phyloP scores from a whole-genome alignment of 1,140 invertebrate species.

The Oreohelix idahoensis region DNA sequence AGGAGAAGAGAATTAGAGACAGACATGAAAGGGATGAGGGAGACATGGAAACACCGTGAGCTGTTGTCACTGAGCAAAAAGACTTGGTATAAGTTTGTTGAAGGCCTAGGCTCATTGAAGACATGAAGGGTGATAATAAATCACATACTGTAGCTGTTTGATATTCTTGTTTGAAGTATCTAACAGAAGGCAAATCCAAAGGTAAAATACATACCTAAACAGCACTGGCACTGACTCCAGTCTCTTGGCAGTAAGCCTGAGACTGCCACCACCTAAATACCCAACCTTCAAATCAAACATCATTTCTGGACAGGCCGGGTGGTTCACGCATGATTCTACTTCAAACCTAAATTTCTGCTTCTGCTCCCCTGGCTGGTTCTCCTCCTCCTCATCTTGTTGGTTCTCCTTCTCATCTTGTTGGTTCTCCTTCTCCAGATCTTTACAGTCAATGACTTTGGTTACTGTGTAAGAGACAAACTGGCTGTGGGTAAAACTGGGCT shows the following conservation, averaged over 20 bases:
- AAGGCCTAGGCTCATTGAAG: too few relatives aligned
- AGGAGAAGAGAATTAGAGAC: too few relatives aligned
- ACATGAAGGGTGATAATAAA: too few relatives aligned
- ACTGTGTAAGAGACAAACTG: conserved; percentile 23
- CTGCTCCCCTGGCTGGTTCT: background rate
- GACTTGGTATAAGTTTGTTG: too few relatives aligned
- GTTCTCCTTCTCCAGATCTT: background rate
- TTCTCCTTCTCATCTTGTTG: background rate
- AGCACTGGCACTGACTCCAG: background rate
- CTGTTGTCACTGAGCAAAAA: too few relatives aligned
- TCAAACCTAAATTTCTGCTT: conserved; percentile 5
- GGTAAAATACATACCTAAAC: conserved; percentile 24
- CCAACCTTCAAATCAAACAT: background rate
- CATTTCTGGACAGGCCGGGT: conserved; percentile 19
- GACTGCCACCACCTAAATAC: conserved; percentile 17
- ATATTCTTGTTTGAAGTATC: too few relatives aligned
- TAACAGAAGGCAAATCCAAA: too few relatives aligned
- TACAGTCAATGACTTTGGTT: background rate
- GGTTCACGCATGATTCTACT: background rate
- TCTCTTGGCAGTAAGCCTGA: background rate
- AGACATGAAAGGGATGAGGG: too few relatives aligned
- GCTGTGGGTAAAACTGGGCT: conserved; percentile 25
- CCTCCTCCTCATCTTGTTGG: background rate
- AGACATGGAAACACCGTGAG: too few relatives aligned
- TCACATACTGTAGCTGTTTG: too few relatives aligned